These are phyloP conservation scores for Octodonta nipae DNA, from an alignment of 2,888 invertebrate genomes.

Conservation along the genomic window DNA sequence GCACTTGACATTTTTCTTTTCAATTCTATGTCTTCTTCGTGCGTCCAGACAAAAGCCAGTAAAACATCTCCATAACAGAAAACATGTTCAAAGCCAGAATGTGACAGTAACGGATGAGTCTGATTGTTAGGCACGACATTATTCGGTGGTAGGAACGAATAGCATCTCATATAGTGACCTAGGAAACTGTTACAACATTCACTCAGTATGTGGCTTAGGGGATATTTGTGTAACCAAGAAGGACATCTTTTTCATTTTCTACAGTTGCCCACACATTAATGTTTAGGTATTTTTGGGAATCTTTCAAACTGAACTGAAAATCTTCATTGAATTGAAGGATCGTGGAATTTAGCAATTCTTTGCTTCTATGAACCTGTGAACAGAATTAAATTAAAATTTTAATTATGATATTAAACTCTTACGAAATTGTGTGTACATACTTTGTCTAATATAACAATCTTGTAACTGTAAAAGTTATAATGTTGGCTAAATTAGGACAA, in stretches of 20 bases:
- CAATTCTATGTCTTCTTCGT: slow-evolving; percentile 31
- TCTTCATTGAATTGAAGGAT: slow-evolving; percentile 63
- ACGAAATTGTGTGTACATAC: too few relatives aligned
- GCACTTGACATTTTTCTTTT: slow-evolving; percentile 22
- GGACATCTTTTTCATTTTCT: slow-evolving; percentile 32
- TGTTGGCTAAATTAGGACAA: too few relatives aligned
- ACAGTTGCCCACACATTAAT: slow-evolving; percentile 69
- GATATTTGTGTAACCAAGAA: slow-evolving; percentile 63
- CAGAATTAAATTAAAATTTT: too few relatives aligned
- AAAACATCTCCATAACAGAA: slow-evolving; percentile 86
- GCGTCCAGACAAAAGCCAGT: slow-evolving; percentile 65
- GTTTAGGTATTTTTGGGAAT: slow-evolving; percentile 66
- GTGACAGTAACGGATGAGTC: slow-evolving; percentile 51
- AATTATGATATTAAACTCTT: too few relatives aligned
- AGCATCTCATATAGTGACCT: slow-evolving; percentile 69
- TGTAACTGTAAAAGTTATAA: too few relatives aligned
- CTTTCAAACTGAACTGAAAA: slow-evolving; percentile 61
- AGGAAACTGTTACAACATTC: slow-evolving; percentile 75
- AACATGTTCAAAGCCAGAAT: slow-evolving; percentile 82
- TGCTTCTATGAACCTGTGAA: slow-evolving; percentile 45
- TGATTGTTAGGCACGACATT: slow-evolving; percentile 38
- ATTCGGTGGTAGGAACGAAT: slow-evolving; percentile 69
- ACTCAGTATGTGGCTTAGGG: slow-evolving; percentile 61
- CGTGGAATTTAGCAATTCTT: slow-evolving; percentile 38
- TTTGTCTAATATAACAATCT: too few relatives aligned